phyloP scores from a whole-genome alignment of 2,113 vertebrate species.

The Oxygymnocypris stewartii region DNA sequence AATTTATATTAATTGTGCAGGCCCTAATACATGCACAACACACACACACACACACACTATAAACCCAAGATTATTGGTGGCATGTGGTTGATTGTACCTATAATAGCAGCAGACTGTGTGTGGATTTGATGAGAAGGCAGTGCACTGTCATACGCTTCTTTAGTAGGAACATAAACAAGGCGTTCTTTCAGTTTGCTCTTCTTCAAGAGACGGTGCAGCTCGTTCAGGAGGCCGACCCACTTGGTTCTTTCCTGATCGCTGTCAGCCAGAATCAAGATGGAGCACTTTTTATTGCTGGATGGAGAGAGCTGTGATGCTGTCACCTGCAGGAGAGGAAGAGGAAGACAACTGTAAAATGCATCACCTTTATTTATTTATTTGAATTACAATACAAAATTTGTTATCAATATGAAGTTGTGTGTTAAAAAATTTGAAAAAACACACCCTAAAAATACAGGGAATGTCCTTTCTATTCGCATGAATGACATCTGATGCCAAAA shows the following conservation, averaged over 20 bases:
- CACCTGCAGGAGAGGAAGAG: constrained; percentile 76
- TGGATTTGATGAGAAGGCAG: constrained; percentile 97
- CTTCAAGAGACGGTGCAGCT: constrained; percentile 94
- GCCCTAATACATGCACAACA: too few species aligned
- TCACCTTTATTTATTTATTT: background rate
- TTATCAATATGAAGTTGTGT: background rate
- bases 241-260: constrained; percentile 93
- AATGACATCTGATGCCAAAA: constrained; percentile 97
- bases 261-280: constrained; percentile 93
- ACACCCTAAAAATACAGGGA: constrained; percentile 97
- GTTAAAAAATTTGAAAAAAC: background rate
- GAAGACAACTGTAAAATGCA: background rate
- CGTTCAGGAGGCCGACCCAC: constrained; percentile 93
- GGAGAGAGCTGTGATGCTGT: constrained; percentile 92
- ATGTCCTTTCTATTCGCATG: constrained; percentile 97
- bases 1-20: too few species aligned
- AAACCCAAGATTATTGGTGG: background rate
- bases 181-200: constrained; percentile 98
- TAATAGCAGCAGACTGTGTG: constrained; percentile 93
- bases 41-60: background rate
- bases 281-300: constrained; percentile 88
- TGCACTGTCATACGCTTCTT: constrained; percentile 97
- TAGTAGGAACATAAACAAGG: constrained; percentile 94
- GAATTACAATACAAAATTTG: background rate
- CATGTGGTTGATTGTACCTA: constrained; percentile 71